phyloP scores from a whole-genome alignment of 2,888 invertebrate genomes.

The Lymantria monacha region DNA sequence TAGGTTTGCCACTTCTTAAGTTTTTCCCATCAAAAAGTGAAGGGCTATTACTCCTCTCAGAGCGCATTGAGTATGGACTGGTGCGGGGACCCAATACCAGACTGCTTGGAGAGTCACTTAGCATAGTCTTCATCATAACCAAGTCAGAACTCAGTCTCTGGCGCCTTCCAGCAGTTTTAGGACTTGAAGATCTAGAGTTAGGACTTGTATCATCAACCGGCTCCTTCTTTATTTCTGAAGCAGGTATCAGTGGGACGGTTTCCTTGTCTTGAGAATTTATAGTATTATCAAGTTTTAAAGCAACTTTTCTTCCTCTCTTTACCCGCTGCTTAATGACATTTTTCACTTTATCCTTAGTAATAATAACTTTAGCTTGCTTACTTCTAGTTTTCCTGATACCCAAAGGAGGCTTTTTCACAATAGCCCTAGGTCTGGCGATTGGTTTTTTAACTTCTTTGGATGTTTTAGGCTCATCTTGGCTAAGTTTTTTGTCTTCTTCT shows the following conservation, averaged over 20 bases:
- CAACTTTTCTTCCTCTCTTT: conserved; percentile 63
- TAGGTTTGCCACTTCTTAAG: conserved; percentile 85
- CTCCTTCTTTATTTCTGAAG: conserved; percentile 73
- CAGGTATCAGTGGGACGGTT: conserved; percentile 63
- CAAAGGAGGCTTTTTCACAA: conserved; percentile 70
- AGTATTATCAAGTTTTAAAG: conserved; percentile 54
- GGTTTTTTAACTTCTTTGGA: conserved; percentile 70
- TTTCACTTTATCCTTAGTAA: conserved; percentile 62
- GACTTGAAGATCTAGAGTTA: conserved; percentile 74
- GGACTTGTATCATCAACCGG: conserved; percentile 65
- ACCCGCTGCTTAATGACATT: conserved; percentile 58
- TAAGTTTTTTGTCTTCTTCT: conserved; percentile 66
- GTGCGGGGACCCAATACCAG: conserved; percentile 69
- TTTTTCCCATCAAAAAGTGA: conserved; percentile 78
- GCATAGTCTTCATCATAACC: conserved; percentile 73
- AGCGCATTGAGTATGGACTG: conserved; percentile 84
- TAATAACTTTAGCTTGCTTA: conserved; percentile 54
- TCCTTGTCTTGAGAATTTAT: conserved; percentile 58
- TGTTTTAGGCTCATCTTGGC: conserved; percentile 70
- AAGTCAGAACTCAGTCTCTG: conserved; percentile 72
- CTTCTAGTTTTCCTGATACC: conserved; percentile 73
- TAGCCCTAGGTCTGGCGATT: conserved; percentile 62
- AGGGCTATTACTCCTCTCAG: conserved; percentile 81
- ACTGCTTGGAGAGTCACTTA: conserved; percentile 63
- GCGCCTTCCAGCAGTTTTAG: conserved; percentile 68